Conservation (phyloP, 1,140 invertebrate species). For the Eciton burchellii region DNA sequence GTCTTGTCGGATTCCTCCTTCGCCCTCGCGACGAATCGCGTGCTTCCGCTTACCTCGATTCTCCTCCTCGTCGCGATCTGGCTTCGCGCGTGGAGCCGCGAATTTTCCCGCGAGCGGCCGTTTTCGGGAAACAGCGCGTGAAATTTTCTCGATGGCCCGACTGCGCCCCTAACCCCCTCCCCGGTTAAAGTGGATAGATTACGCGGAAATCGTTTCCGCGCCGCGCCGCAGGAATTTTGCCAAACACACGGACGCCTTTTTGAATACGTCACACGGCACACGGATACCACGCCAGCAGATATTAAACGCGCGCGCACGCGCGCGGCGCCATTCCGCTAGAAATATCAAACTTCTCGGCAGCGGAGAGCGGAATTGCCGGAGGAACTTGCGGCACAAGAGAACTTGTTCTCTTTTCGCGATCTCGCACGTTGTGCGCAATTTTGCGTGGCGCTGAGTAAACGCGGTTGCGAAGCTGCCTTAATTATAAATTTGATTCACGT, state of each 20-base stretch:
- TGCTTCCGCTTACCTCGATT: not conserved
- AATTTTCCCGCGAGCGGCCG: not conserved
- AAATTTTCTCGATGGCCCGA: constrained; percentile 6
- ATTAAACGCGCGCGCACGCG: constrained; percentile 14
- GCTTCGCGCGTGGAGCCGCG: too few species aligned
- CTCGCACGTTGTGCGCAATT: not conserved
- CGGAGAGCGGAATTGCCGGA: not conserved
- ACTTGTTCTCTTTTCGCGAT: not conserved
- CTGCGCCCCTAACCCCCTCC: too few species aligned
- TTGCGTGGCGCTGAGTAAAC: not conserved
- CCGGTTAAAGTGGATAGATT: constrained; percentile 18
- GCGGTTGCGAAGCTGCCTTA: not conserved
- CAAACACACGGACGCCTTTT: constrained; percentile 11
- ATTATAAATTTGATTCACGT: too few species aligned
- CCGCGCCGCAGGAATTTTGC: constrained; percentile 18
- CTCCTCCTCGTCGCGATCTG: not conserved
- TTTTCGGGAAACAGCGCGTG: constrained; percentile 7
- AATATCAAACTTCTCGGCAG: constrained; percentile 11
- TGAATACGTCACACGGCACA: not conserved
- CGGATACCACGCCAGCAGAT: not conserved
- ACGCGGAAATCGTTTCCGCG: not conserved
- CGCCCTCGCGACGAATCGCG: not conserved
- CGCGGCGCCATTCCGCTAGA: not conserved
- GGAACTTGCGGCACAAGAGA: not conserved
- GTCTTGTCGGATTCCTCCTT: not conserved